Evolutionary conservation across 2,113 vertebrate genomes (phyloP), one percentile per base, ranked within the genome.

Genomic region (Corvus moneduloides): DNA sequence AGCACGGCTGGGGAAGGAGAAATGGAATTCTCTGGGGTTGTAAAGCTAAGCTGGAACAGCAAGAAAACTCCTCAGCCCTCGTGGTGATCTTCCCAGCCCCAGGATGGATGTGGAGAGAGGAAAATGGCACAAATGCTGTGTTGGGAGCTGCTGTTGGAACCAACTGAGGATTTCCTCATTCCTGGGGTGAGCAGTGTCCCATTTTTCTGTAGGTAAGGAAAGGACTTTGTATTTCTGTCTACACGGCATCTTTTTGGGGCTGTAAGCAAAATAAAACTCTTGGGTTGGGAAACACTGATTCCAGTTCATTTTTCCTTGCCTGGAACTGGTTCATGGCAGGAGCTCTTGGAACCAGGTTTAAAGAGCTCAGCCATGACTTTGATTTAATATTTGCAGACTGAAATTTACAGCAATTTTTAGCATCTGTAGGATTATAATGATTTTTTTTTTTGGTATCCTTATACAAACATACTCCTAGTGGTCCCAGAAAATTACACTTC

Each of bases 121-220:
- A 32, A 55, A 55, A 55, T 8, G 54, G 30, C 30, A 20, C 30
- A 32, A 32, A 32, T 6, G 10, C 52, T 8, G 28, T 32, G 30
- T 3, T 55, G 54, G 54, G 54, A 55, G 54, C 22, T 48, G 22
- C 48, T 48, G 22, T 23, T 48, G 48, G 48, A 48, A 23, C 22
- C 13, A 48, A 23, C 54, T 33, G 27, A 56, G 39, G 18, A 28
- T 73, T 49, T 58, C 19, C 28, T 39, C 15, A 14, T 14, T 33
- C 30, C 18, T 5, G 2, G 0, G 1, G 33, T 64, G 61, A 44
- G 15, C 6, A 6, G 3, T 3, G 48, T 2, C 32, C 35, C 48
- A 6, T 16, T 44, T 52, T 28, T 44, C 44, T 9, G 8, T 3
- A 51, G 54, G 32, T 9, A n/a, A 58, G 32, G 33, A n/a, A n/a